These are phyloP conservation scores for Atlantisia rogersi DNA, from an alignment of 2,113 vertebrate species.

Conservation along the genomic window DNA sequence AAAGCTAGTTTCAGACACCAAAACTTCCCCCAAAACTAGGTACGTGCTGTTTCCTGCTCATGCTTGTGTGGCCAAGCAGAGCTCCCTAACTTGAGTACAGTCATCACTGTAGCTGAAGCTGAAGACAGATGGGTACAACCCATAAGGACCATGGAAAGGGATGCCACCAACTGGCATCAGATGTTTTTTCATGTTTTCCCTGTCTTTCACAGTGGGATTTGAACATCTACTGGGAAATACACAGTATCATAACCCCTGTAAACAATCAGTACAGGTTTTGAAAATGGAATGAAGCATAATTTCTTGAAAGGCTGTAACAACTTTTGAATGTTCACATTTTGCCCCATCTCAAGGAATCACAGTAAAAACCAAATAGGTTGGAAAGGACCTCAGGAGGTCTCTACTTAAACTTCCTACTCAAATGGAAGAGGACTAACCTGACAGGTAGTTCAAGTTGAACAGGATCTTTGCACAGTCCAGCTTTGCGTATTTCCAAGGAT, in stretches of 20 bases:
- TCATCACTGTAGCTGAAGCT: neutral
- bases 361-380: neutral
- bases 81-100: neutral
- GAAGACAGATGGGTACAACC: neutral
- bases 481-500: neutral
- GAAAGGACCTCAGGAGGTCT: neutral
- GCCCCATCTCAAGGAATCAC: neutral
- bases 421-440: neutral
- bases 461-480: neutral
- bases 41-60: neutral
- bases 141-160: neutral
- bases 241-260: neutral
- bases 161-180: neutral
- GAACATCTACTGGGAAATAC: neutral
- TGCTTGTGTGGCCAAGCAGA: neutral
- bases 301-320: neutral
- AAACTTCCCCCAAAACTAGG: neutral
- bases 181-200: neutral
- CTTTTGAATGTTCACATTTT: neutral
- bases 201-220: neutral
- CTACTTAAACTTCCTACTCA: neutral
- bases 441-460: neutral
- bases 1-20: neutral
- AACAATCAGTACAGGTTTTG: neutral
- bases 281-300: neutral